phyloP scores from a whole-genome alignment of 2,797 vertebrate species.

The Sebastes hubbsi region DNA sequence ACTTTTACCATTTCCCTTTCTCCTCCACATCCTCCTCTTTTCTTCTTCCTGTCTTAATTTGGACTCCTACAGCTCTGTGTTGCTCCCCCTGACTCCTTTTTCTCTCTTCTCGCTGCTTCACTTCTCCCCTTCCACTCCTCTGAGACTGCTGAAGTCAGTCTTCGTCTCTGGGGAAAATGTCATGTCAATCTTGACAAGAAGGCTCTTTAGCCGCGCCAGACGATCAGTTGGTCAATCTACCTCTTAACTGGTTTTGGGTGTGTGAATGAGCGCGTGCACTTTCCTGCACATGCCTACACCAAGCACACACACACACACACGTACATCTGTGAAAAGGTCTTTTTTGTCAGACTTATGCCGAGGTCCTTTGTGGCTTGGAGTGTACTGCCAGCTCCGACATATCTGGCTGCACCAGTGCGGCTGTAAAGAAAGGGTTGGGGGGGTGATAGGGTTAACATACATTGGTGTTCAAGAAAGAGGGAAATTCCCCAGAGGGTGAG shows the following conservation, averaged over 20 bases:
- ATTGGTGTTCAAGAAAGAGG: neutral
- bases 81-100: neutral
- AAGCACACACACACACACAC: too few relatives aligned
- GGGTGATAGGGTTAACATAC: neutral
- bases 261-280: neutral
- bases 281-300: neutral
- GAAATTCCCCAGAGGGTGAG: neutral
- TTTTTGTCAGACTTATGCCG: neutral
- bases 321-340: neutral
- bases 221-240: constrained; percentile 26
- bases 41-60: neutral
- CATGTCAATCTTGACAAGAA: constrained; percentile 56
- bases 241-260: constrained; percentile 3
- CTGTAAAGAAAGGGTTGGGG: neutral
- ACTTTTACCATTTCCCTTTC: neutral
- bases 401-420: constrained; percentile 5
- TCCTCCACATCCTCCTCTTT: neutral
- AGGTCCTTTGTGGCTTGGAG: neutral
- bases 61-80: neutral
- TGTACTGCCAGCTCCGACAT: neutral
- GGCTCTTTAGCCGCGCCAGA: constrained; percentile 19
- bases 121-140: constrained; percentile 4
- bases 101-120: neutral
- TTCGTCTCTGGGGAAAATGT: constrained; percentile 61
- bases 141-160: constrained; percentile 28